A percentile compares a stretch with the other conserved stretches of the same genome.
Conservation (phyloP, 2,113 vertebrate species). For the Piprites chloris region DNA sequence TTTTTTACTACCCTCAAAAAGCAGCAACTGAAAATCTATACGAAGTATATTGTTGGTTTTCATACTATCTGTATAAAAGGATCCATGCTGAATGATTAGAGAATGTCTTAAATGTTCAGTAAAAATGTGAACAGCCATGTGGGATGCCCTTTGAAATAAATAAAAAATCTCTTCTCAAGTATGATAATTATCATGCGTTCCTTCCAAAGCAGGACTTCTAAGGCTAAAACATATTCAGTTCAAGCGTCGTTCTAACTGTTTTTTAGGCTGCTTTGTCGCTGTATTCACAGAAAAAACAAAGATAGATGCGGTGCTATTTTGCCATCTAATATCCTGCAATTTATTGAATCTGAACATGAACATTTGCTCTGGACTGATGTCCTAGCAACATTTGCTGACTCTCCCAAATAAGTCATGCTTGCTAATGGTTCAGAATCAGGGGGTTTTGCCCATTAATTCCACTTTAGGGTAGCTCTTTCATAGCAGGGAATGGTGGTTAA, state of each 20-base stretch:
- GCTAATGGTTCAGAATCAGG: background rate
- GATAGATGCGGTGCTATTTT: background rate
- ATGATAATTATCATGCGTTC: background rate
- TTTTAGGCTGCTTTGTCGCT: conserved; percentile 10
- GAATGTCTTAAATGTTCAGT: background rate
- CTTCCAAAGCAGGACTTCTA: conserved; percentile 1
- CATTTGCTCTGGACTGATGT: conserved; percentile 27
- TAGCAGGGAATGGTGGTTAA: background rate
- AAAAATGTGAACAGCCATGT: background rate
- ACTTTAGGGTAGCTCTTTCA: background rate
- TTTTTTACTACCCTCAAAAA: background rate
- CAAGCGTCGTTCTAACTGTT: background rate
- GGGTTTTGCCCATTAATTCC: background rate
- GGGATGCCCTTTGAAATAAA: background rate
- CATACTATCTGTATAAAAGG: background rate
- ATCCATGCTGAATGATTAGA: background rate
- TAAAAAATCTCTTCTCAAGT: background rate
- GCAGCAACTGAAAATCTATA: background rate
- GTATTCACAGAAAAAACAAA: conserved; percentile 31
- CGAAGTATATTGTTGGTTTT: background rate
- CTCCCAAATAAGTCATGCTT: background rate
- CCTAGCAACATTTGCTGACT: background rate
- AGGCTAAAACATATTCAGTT: background rate
- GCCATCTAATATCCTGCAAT: background rate
- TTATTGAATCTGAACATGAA: background rate